Evolutionary conservation across 2,113 vertebrate species (phyloP).

Genomic region (Perognathus longimembris): DNA sequence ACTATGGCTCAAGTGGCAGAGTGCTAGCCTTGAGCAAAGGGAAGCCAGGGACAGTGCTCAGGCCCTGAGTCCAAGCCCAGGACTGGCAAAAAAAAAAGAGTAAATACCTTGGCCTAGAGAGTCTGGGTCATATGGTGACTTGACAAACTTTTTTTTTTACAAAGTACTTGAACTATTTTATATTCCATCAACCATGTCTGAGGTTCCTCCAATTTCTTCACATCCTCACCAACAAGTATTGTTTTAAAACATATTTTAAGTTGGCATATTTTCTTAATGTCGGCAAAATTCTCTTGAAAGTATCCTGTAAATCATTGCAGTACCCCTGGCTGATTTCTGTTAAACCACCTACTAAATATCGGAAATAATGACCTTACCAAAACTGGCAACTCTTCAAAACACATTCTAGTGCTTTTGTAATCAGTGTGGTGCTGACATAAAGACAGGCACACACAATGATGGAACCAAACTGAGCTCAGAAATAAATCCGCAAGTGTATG

Average conservation of each 20-base stretch:
- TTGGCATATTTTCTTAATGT: background rate
- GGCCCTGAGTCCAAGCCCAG: too few relatives aligned
- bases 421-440: background rate
- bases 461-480: background rate
- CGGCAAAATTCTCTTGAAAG: background rate
- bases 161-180: background rate
- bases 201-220: background rate
- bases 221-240: background rate
- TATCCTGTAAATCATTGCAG: background rate
- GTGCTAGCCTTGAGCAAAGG: too few relatives aligned
- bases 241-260: background rate
- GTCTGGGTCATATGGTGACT: background rate
- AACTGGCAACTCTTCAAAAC: background rate
- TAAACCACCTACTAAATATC: background rate
- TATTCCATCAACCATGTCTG: background rate
- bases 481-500: background rate
- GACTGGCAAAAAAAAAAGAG: too few relatives aligned
- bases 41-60: too few relatives aligned
- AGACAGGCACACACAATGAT: background rate
- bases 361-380: background rate
- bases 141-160: background rate
- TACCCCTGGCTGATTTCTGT: background rate
- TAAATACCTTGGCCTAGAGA: background rate
- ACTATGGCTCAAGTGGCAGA: too few relatives aligned
- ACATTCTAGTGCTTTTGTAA: background rate